A percentile compares a stretch with the other conserved stretches of the same genome.
Conservation (phyloP, 2,797 vertebrate genomes). For the Sternotherus odoratus region DNA sequence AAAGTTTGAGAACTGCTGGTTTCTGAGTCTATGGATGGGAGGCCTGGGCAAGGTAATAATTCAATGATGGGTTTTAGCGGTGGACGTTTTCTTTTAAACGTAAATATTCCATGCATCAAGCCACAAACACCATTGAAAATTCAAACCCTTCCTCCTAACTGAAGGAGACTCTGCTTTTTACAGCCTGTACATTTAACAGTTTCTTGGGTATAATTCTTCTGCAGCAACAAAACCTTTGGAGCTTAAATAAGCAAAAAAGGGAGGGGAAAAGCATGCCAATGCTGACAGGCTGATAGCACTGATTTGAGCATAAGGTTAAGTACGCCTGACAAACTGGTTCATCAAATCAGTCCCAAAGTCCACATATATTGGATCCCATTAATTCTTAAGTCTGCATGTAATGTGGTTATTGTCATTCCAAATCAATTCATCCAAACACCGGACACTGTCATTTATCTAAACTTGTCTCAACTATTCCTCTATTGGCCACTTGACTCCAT, state of each 20-base stretch:
- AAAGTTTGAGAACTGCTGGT: too few species aligned
- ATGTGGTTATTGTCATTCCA: constrained; percentile 40
- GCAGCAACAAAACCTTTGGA: constrained; percentile 1
- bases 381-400: constrained; percentile 43
- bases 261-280: neutral
- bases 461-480: neutral
- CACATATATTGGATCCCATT: constrained; percentile 25
- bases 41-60: neutral
- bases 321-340: constrained; percentile 63
- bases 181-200: neutral
- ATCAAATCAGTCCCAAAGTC: constrained; percentile 55
- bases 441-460: neutral
- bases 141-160: neutral
- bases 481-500: constrained; percentile 7
- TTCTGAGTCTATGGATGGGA: neutral
- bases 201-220: neutral
- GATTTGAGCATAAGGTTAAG: constrained; percentile 66
- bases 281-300: neutral
- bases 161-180: neutral
- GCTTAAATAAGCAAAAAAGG: neutral
- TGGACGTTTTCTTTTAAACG: neutral
- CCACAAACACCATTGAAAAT: neutral
- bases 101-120: neutral
- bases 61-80: neutral
- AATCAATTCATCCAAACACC: neutral